Base-by-base conservation (phyloP, 2,888 invertebrate species). In the Gnatocerus cornutus region DNA sequence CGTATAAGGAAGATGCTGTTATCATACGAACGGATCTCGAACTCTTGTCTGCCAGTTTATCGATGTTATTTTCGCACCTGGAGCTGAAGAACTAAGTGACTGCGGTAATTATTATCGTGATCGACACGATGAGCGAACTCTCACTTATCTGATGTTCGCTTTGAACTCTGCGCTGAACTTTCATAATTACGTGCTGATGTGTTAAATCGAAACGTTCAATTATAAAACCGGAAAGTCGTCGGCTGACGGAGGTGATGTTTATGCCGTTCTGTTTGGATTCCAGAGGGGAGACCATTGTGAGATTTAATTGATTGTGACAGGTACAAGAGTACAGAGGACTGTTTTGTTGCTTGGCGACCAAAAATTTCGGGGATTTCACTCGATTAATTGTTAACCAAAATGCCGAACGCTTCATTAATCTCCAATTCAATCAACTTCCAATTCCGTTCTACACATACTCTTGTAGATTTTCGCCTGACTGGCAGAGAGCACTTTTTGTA, bases 131-230 rank as follows among this genome's bases (percentile, higher is more conserved):
- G 56, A 58, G 41, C 3, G 29, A 50, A 50, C 48, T 50, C 48
- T 50, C 12, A 50, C 48, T 29, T 59, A 59, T 46, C 45, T 56
- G 58, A 58, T 43, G 58, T 58, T 43, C 43, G 59, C 45, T 46
- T 59, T 59, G 59, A 56, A 56, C 55, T 33, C 33, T 21, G 16
- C 30, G 55, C 21, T 56, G 55, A 59, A 59, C 59, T 59, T 62
- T 52, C 41, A 62, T 62, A 62, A 62, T 62, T 52, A 62, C 62
- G 62, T 62, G 62, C 39, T 52, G 62, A 62, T 41, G 52, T 50
- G 62, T 62, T 62, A 52, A 62, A 62, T 50, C 62, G 41, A 62
- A 62, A 62, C 56, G 46, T 59, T 46, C 59, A 59, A 46, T 53
- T 53, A 53, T 53, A 45, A 33, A 59, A 56, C 21, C 56, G 56